Base-by-base conservation (phyloP, 2,797 vertebrate species). In the Valencia hispanica region DNA sequence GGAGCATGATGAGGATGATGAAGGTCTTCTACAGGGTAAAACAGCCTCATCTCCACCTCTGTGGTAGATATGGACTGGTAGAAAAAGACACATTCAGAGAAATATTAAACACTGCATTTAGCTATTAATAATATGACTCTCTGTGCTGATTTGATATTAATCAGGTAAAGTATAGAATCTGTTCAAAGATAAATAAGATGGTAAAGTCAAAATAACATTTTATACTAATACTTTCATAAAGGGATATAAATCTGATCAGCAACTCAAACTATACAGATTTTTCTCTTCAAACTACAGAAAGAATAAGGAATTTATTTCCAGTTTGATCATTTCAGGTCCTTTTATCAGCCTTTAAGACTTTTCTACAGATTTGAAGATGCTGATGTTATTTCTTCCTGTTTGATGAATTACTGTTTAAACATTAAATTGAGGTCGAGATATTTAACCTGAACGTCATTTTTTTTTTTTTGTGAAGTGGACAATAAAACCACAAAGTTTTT, bases 231-330 rank as follows among this genome's bases (percentile, higher is more conserved):
- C 15, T 47, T 47, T 47, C 2, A 47, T 15, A 12, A 47, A 47
- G 15, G 1, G 15, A 47, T 47, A 47, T 15, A 17, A 14, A 12
- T 14, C n/a, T 45, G 45, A 14, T 47, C 2, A 51, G 3, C 22
- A 51, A 9, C 25, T 51, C 20, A 51, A 51, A 2, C 8, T 8
- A n/a, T 12, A 7, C 14, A n/a, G 0, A 17, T n/a, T 65, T n/a
- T 65, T 78, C 83, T 79, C 79, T 81, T 74, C 14, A 65, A 73
- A 74, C 3, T 48, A 68, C 43, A 80, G 75, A 51, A 74, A 11
- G 51, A 76, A 48, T 20, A 74, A 18, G 0, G 81, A 12, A 50
- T 63, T 30, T 1, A 74, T 68, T 18, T 32, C 25, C 73, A 78
- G 72, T 0, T 17, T 9, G 68, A 15, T 5, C 76, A 84, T 81